Base-by-base conservation (phyloP, 2,888 invertebrate genomes). In the Tholera decimalis region DNA sequence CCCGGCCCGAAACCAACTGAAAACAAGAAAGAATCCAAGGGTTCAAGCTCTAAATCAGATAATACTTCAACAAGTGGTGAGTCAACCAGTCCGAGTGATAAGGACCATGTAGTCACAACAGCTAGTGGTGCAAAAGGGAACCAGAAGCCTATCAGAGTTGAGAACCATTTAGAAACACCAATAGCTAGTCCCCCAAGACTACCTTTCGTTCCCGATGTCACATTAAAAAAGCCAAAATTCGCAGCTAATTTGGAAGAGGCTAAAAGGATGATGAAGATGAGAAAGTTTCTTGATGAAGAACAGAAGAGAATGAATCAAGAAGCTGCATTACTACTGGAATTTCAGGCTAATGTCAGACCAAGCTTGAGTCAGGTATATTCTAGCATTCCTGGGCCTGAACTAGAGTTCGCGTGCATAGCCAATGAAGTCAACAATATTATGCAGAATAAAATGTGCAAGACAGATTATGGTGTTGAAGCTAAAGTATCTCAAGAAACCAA, bases 181-280 rank as follows among this genome's bases (percentile, higher is more conserved):
- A 88, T 93, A 50, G 77, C 87, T 8, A 87, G 91, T 0, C 93
- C 94, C 0, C 92, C 93, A 2, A 83, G 93, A 37, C 69, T 94
- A 15, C 91, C 94, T 2, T 94, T 94, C 61, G 93, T 94, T 1
- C 93, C 94, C n/a, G 94, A 95, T 51, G 89, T 95, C 0, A 96
- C 95, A 15, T 81, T 96, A 30, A 97, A 96, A 73, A 97, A 97
- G 85, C 97, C 97, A 0, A 97, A 97, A 91, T 96, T 97, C 63
- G 97, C 97, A 0, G 96, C 96, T 0, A 97, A 97, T 87, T 94
- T 97, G 46, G 95, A 96, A 77, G 97, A 97, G 91, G 97, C 97
- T 0, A 96, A 96, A 79, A 96, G 95, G 77, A 89, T 97, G 56
- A 97, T 97, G 96, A 97, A 97, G 88, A 96, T 97, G 86, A 92